Evolutionary conservation across 2,113 vertebrate genomes (phyloP).

Genomic region (Balaenoptera acutorostrata): DNA sequence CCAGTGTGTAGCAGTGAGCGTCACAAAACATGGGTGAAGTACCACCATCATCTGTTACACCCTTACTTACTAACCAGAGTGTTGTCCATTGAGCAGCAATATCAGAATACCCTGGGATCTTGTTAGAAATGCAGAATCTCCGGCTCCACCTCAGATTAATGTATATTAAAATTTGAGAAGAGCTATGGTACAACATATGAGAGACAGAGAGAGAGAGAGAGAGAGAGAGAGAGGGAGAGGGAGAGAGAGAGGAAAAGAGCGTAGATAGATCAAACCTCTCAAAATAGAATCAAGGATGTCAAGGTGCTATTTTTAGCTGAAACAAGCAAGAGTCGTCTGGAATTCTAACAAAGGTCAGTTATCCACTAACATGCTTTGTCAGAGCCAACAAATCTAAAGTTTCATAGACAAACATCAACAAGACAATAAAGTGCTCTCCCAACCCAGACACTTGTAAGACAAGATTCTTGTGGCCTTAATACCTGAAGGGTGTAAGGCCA

Average conservation of each 20-base stretch:
- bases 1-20: not conserved
- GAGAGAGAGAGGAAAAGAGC: not conserved
- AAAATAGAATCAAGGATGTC: not conserved
- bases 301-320: not conserved
- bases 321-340: not conserved
- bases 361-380: not conserved
- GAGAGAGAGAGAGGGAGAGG: not conserved
- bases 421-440: not conserved
- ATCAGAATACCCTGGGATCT: not conserved
- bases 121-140: not conserved
- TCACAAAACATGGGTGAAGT: not conserved
- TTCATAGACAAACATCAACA: not conserved
- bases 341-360: not conserved
- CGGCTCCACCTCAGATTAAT: not conserved
- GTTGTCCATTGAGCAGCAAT: not conserved
- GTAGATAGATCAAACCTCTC: not conserved
- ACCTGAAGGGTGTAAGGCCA: not conserved
- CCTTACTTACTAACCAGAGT: not conserved
- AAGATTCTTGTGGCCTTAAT: not conserved
- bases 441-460: not conserved
- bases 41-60: not conserved
- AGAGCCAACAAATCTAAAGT: not conserved
- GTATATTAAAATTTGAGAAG: not conserved
- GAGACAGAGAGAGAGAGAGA: not conserved
- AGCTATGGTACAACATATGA: not conserved